A percentile compares a stretch with the other conserved stretches of the same genome.
These are phyloP conservation scores for Serranus cabrilla DNA, from an alignment of 2,797 vertebrate species.

Conservation along the genomic window DNA sequence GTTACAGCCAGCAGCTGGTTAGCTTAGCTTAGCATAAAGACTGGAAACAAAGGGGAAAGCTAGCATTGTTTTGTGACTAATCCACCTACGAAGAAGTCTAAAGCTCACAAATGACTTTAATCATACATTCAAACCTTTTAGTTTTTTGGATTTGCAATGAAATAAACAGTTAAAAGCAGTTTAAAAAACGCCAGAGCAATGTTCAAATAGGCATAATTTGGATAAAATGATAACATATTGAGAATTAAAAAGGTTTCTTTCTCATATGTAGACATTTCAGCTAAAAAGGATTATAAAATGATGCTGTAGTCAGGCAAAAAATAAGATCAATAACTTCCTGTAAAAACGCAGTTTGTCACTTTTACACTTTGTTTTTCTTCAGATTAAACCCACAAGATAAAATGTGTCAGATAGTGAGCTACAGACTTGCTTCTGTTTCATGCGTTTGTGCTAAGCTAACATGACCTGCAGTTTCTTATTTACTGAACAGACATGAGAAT, in stretches of 20 bases:
- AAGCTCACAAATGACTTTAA: background rate
- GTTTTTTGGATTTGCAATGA: no score
- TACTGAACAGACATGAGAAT: background rate
- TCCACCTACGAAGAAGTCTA: background rate
- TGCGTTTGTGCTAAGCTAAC: slow-evolving; percentile 17
- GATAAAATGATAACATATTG: no score
- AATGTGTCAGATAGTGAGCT: background rate
- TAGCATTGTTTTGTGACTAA: background rate
- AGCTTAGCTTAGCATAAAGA: slow-evolving; percentile 11
- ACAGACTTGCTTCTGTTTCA: background rate
- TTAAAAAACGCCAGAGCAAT: no score
- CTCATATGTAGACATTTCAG: no score
- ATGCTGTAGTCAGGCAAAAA: no score
- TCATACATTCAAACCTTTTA: no score
- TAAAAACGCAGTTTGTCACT: background rate
- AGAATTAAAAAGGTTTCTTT: no score
- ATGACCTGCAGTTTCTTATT: background rate
- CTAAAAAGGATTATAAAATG: no score
- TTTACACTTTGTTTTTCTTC: background rate
- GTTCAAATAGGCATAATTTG: no score
- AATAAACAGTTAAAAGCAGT: no score
- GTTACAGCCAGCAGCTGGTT: background rate
- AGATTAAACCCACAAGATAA: background rate
- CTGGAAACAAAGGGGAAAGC: background rate
- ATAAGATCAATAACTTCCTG: no score